phyloP scores from a whole-genome alignment of 1,140 invertebrate genomes.

The Probaryconus sp. region DNA sequence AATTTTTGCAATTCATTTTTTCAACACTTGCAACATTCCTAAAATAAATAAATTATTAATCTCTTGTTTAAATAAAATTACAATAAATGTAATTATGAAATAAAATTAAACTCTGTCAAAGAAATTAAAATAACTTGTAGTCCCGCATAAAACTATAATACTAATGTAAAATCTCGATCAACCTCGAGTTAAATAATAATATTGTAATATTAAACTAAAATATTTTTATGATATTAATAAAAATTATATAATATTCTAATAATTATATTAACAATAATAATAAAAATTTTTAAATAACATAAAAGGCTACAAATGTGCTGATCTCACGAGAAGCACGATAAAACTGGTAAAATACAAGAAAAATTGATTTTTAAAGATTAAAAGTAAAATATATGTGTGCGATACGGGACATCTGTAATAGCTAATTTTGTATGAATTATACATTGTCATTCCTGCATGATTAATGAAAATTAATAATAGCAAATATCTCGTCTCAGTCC shows the following conservation, averaged over 20 bases:
- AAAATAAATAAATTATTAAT: too few relatives aligned
- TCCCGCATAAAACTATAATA: conserved; percentile 35
- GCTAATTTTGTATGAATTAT: conserved; percentile 39
- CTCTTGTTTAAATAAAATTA: too few relatives aligned
- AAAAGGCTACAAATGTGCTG: conserved; percentile 21
- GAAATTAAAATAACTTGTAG: conserved; percentile 2
- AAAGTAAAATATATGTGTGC: conserved; percentile 35
- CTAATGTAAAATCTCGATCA: conserved; percentile 20
- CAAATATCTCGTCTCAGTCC: too few relatives aligned
- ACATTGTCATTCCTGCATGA: conserved; percentile 41
- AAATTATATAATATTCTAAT: conserved; percentile 25
- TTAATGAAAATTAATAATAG: too few relatives aligned
- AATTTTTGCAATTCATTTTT: not conserved
- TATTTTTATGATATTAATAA: conserved; percentile 9
- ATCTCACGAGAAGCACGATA: conserved; percentile 21
- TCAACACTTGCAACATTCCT: conserved; percentile 17
- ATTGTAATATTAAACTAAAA: conserved; percentile 43
- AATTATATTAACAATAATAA: conserved; percentile 46
- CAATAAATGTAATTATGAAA: too few relatives aligned
- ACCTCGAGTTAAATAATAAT: conserved; percentile 29
- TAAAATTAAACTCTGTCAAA: too few relatives aligned
- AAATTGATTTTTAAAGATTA: conserved; percentile 21
- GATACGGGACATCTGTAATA: conserved; percentile 20
- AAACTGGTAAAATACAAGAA: conserved; percentile 23
- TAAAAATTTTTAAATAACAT: conserved; percentile 49